Evolutionary conservation across 2,113 vertebrate genomes (phyloP).

Genomic region (Monarcha castaneiventris): DNA sequence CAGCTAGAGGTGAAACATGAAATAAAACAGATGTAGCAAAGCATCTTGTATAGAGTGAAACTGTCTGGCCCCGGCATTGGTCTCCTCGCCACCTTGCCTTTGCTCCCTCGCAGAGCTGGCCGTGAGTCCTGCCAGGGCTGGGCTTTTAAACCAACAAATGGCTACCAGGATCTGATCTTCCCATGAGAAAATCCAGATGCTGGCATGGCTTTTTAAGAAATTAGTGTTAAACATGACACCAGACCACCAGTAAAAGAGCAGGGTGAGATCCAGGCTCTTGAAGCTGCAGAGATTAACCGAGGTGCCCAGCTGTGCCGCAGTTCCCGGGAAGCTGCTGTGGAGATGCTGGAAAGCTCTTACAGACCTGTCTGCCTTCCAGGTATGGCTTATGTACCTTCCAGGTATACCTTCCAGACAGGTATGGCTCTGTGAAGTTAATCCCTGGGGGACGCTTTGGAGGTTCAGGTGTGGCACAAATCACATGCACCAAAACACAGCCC

Average conservation of each 20-base stretch:
- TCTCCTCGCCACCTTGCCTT: accelerated
- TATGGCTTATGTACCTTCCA: too few relatives aligned
- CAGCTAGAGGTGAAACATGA: background rate
- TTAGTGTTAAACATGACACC: background rate
- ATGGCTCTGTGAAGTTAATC: background rate
- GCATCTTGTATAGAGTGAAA: background rate
- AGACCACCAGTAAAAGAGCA: background rate
- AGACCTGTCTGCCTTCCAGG: background rate
- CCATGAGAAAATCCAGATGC: background rate
- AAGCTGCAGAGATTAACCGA: background rate
- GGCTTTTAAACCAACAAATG: background rate
- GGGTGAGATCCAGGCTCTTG: background rate
- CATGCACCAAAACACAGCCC: background rate
- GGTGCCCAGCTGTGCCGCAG: background rate
- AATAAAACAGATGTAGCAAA: background rate
- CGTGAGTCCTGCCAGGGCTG: background rate
- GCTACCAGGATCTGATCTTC: background rate
- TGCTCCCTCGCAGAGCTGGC: background rate
- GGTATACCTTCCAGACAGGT: too few relatives aligned
- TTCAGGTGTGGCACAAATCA: background rate
- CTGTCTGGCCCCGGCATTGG: background rate
- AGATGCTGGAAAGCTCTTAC: background rate
- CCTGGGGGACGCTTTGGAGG: background rate
- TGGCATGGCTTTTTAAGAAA: background rate
- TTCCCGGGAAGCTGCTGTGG: accelerated